These are phyloP conservation scores for Arion vulgaris DNA, from an alignment of 1,140 invertebrate genomes.

Conservation along the genomic window DNA sequence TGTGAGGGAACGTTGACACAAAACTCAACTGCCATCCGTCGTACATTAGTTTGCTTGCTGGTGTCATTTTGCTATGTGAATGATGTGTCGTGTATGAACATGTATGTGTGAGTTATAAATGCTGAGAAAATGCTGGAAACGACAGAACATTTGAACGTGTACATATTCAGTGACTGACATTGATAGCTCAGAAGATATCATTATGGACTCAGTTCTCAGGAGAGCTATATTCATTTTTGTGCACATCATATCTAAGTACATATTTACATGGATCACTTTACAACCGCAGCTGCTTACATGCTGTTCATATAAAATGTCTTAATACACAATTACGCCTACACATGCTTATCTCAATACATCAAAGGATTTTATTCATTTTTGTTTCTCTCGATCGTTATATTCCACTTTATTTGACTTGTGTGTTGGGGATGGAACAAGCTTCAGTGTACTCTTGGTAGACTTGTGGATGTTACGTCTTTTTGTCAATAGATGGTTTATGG, in stretches of 20 bases:
- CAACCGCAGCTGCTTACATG: background rate
- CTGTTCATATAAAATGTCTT: background rate
- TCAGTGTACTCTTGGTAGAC: too few relatives aligned
- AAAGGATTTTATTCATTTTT: too few relatives aligned
- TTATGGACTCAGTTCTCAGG: background rate
- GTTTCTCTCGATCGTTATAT: too few relatives aligned
- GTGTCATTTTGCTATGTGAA: background rate
- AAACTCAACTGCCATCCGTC: background rate
- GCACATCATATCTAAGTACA: background rate
- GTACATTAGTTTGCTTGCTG: background rate
- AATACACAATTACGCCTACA: too few relatives aligned
- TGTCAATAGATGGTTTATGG: too few relatives aligned
- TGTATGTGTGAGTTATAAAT: background rate
- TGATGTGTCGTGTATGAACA: too few relatives aligned
- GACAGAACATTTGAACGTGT: background rate
- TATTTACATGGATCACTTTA: background rate
- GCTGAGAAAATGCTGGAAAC: background rate
- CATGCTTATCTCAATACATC: too few relatives aligned
- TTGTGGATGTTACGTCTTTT: too few relatives aligned
- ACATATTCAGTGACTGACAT: background rate
- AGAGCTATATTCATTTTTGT: background rate
- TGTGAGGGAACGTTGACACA: constrained; percentile 37
- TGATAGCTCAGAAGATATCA: background rate
- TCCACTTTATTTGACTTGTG: too few relatives aligned
- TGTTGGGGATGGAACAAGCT: too few relatives aligned